Evolutionary conservation across 1,140 invertebrate genomes (phyloP).

Genomic region (Neuroterus valhalla): DNA sequence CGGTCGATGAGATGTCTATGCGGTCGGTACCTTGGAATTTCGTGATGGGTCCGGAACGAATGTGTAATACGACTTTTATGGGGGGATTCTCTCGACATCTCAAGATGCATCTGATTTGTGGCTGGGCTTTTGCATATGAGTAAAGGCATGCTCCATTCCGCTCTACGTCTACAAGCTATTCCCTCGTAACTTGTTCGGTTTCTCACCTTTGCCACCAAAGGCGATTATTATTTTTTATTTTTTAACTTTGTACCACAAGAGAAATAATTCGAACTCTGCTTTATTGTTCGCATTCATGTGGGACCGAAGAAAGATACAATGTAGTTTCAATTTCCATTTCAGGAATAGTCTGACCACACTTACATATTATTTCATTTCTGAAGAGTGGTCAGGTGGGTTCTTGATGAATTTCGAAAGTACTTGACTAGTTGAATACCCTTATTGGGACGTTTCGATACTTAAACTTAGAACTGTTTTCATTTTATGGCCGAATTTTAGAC

Average conservation of each 20-base stretch:
- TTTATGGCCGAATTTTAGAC: too few relatives aligned
- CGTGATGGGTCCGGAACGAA: conserved; percentile 70
- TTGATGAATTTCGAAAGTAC: too few relatives aligned
- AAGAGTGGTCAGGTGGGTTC: too few relatives aligned
- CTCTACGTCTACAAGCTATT: conserved; percentile 37
- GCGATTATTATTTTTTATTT: conserved; percentile 31
- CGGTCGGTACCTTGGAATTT: conserved; percentile 61
- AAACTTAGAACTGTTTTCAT: too few relatives aligned
- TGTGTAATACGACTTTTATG: conserved; percentile 75
- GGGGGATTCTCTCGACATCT: conserved; percentile 62
- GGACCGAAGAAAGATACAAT: neutral
- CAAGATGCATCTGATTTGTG: conserved; percentile 71
- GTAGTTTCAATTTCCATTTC: neutral
- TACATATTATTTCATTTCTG: too few relatives aligned
- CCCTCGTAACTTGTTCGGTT: conserved; percentile 35
- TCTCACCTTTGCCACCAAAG: conserved; percentile 37
- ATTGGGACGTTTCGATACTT: too few relatives aligned
- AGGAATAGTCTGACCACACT: neutral
- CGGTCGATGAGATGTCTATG: conserved; percentile 29
- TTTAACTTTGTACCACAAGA: conserved; percentile 12
- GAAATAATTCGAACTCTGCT: neutral
- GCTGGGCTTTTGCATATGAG: conserved; percentile 56
- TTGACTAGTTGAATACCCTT: too few relatives aligned
- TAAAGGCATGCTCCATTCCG: conserved; percentile 38
- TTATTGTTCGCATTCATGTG: neutral